Evolutionary conservation across 2,113 vertebrate genomes (phyloP), one percentile per base, ranked within the genome.

Genomic region (Donacobius atricapilla): DNA sequence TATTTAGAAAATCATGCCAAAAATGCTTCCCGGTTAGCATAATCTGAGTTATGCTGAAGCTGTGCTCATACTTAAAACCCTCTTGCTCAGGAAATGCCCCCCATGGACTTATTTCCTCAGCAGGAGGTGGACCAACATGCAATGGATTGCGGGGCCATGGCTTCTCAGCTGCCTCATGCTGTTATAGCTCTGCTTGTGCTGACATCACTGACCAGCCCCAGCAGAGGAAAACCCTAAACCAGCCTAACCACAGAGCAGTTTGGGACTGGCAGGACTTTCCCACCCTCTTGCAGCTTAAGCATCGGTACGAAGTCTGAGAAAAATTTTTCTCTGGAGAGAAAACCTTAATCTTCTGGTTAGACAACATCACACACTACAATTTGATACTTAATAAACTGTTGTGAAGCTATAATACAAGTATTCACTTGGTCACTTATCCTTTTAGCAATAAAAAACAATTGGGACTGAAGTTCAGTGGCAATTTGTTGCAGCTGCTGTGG

Each of bases 401-500:
- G 2, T 13, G 11, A 64, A 89, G 48, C 54, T 93, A 64, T 60
- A 92, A 83, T 79, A 66, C 58, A 72, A 93, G 44, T 70, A 94
- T 85, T 94, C 70, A 33, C 37, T 94, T 63, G 86, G 96, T 96
- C 96, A 94, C 78, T 97, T 92, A 73, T 83, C 28, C 61, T 96
- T 93, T 96, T 92, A 96, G 73, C 87, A 94, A 76, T 87, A 89
- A 94, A 88, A 97, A 95, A 13, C 87, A 94, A 88, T 11, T 93
- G 79, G 84, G 63, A 93, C 53, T 76, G 72, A 93, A 96, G 63
- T 87, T 94, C 75, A 94, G 42, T 93, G 94, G 87, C 90, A 96
- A 95, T 96, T 88, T 90, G 65, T 96, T 96, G 78, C 95, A 98
- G 96, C 91, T 97, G 96, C 92, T 97, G 84, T 95, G 94, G 89